These are phyloP conservation scores for Pristionchus exspectatus DNA, from an alignment of 2,888 invertebrate species.

Conservation along the genomic window DNA sequence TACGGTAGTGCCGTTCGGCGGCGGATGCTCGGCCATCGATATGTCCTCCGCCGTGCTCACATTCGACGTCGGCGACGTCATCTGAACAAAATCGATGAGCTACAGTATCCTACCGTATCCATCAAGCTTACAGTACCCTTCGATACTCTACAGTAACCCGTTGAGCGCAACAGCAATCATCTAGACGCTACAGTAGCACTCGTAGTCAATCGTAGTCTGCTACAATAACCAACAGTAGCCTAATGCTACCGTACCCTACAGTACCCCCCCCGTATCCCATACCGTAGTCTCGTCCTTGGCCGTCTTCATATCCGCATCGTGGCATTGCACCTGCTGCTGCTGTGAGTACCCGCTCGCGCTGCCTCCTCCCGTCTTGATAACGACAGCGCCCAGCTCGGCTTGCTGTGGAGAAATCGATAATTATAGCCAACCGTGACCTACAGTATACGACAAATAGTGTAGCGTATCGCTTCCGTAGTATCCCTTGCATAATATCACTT, in stretches of 20 bases:
- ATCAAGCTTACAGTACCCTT: neutral
- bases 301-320: neutral
- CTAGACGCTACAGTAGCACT: too few species aligned
- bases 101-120: neutral
- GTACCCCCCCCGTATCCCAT: neutral
- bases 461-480: neutral
- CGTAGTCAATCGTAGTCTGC: too few species aligned
- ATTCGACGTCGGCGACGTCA: constrained; percentile 1
- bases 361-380: neutral
- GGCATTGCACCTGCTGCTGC: neutral
- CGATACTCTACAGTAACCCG: neutral
- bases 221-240: neutral
- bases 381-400: neutral
- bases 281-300: constrained; percentile 30
- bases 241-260: neutral
- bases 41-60: constrained; percentile 46
- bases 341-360: neutral
- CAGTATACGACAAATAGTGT: neutral
- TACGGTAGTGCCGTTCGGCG: neutral
- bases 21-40: constrained; percentile 32
- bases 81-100: neutral
- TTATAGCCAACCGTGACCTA: neutral
- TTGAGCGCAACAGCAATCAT: neutral
- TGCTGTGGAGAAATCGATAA: neutral
- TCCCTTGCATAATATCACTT: too few species aligned